Conservation (phyloP, 1,140 invertebrate genomes). For the Holotrichia oblita region DNA sequence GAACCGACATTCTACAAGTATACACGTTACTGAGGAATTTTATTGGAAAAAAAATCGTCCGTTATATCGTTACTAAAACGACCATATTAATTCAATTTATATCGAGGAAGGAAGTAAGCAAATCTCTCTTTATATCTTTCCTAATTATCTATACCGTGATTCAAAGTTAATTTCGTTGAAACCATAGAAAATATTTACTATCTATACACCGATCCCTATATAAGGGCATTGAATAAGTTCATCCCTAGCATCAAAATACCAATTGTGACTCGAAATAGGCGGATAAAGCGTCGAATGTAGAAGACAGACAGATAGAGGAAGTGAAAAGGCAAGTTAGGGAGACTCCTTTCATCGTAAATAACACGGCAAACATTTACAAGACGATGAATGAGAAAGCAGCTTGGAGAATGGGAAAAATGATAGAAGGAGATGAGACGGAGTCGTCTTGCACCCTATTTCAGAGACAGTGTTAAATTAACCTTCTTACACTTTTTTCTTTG, state of each 20-base stretch:
- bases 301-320: background rate
- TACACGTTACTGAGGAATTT: too few relatives aligned
- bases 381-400: background rate
- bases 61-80: too few relatives aligned
- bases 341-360: conserved; percentile 9
- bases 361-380: conserved; percentile 20
- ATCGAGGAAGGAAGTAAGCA: too few relatives aligned
- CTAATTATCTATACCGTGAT: background rate
- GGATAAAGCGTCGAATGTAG: background rate
- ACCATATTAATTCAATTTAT: too few relatives aligned
- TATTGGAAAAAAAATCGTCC: too few relatives aligned
- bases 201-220: background rate
- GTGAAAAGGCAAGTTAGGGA: background rate
- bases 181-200: background rate
- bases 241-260: background rate
- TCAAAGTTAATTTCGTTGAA: background rate
- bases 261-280: background rate
- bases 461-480: background rate
- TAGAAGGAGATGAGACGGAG: background rate
- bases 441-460: background rate
- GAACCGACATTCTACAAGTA: too few relatives aligned
- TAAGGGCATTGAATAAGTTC: background rate
- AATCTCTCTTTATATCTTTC: background rate
- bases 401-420: background rate
- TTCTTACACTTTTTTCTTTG: background rate